Conservation (phyloP, 2,888 invertebrate species). For the Hedya salicella region DNA sequence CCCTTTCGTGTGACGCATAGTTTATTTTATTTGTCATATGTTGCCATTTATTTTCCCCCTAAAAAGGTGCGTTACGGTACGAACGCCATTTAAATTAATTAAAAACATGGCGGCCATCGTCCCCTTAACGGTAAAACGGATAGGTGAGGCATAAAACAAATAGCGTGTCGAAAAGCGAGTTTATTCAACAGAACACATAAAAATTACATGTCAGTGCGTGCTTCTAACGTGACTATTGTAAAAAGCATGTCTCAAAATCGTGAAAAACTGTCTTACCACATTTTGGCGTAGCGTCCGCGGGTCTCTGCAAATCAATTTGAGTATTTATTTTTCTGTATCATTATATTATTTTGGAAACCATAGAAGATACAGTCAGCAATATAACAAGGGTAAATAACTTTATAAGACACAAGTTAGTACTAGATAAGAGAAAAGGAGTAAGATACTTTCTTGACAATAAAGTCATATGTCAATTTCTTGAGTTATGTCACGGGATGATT, state of each 20-base stretch:
- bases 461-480: too few relatives aligned
- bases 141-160: slow-evolving; percentile 71
- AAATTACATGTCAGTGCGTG: slow-evolving; percentile 59
- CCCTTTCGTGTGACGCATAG: slow-evolving; percentile 16
- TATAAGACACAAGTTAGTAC: too few relatives aligned
- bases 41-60: slow-evolving; percentile 24
- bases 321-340: slow-evolving; percentile 9
- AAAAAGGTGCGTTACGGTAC: slow-evolving; percentile 37
- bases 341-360: not conserved
- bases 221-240: slow-evolving; percentile 44
- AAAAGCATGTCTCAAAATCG: slow-evolving; percentile 52
- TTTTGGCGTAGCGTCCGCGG: slow-evolving; percentile 44
- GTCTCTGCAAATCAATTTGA: slow-evolving; percentile 50
- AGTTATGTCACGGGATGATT: too few relatives aligned
- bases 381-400: too few relatives aligned
- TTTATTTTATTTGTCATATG: slow-evolving; percentile 36
- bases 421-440: too few relatives aligned
- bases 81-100: slow-evolving; percentile 39
- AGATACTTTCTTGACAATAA: too few relatives aligned
- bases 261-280: slow-evolving; percentile 55
- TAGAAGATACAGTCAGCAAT: too few relatives aligned
- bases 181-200: slow-evolving; percentile 67
- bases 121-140: slow-evolving; percentile 52
- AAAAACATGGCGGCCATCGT: slow-evolving; percentile 21
- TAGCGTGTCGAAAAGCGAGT: slow-evolving; percentile 67